Base-by-base conservation (phyloP, 2,888 invertebrate genomes). In the Homarus gammarus region DNA sequence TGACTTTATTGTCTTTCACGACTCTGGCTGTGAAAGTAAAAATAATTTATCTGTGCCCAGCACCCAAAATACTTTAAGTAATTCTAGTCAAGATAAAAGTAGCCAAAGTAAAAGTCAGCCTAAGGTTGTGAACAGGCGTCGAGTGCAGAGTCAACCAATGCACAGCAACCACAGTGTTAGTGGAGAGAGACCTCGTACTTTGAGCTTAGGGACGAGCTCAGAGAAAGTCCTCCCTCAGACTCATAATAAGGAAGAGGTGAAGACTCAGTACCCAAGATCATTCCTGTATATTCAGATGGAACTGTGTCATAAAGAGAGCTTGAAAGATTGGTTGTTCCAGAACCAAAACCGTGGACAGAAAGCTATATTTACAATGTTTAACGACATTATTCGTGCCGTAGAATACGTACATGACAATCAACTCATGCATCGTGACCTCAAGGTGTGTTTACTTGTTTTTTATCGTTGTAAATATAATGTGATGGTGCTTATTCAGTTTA, bases 221-320 rank as follows among this genome's bases (percentile, higher is more conserved):
- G 33, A 15, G 31, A 40, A 27, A 64, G 44, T 33, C 31, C 27
- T 2, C 68, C 40, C 40, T 31, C 3, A 81, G 31, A 5, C 33
- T 27, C n/a, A n/a, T n/a, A n/a, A n/a, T n/a, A 56, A 64, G 38
- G 70, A 31, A 18, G 44, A 40, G 40, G 38, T 56, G 8, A 79
- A 79, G 64, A 18, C 36, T 2, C 79, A n/a, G 38, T 38, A 90
- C 68, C 92, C 92, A 18, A 93, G 93, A 72, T 96, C 96, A 93
- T 98, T 96, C 94, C 95, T 99, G 27, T 99, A 98, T 94, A 99
- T 99, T 93, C 99, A 99, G 95, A 99, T 99, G 99, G 98, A 99
- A 94, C 94, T 99, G 91, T 99, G 99, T 93, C 96, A 96, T 84
- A 96, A 96, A 93, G 96, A 97, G 93, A 98, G 97, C 92, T 95